Evolutionary conservation across 2,797 vertebrate genomes (phyloP).

Genomic region (Falco cherrug): DNA sequence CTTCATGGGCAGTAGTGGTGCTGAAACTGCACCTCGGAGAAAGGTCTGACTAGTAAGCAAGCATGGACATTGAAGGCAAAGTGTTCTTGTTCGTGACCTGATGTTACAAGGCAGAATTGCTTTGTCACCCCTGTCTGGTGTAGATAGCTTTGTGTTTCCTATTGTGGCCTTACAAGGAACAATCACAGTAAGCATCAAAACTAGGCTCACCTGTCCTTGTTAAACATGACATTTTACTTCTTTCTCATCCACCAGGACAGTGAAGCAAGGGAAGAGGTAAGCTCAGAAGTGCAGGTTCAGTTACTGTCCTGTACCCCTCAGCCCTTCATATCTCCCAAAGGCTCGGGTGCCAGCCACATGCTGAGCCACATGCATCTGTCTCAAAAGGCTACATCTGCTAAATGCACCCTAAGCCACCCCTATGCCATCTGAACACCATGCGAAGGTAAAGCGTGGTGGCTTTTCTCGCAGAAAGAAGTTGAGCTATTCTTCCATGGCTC

Average conservation of each 20-base stretch:
- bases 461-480: background rate
- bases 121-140: background rate
- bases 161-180: background rate
- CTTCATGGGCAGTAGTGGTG: background rate
- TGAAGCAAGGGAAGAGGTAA: background rate
- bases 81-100: background rate
- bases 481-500: fast-evolving
- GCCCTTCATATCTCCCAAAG: background rate
- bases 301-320: background rate
- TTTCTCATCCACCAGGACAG: background rate
- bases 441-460: background rate
- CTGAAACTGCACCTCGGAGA: background rate
- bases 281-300: background rate
- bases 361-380: background rate
- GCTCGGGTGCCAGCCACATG: background rate
- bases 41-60: background rate
- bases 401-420: background rate
- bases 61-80: background rate
- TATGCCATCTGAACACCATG: background rate
- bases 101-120: background rate
- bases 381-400: background rate
- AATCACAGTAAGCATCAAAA: background rate
- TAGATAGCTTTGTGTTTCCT: background rate
- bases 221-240: background rate
- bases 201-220: background rate